These are phyloP conservation scores for Hetaerina titia DNA, from an alignment of 2,888 invertebrate genomes.

Conservation along the genomic window DNA sequence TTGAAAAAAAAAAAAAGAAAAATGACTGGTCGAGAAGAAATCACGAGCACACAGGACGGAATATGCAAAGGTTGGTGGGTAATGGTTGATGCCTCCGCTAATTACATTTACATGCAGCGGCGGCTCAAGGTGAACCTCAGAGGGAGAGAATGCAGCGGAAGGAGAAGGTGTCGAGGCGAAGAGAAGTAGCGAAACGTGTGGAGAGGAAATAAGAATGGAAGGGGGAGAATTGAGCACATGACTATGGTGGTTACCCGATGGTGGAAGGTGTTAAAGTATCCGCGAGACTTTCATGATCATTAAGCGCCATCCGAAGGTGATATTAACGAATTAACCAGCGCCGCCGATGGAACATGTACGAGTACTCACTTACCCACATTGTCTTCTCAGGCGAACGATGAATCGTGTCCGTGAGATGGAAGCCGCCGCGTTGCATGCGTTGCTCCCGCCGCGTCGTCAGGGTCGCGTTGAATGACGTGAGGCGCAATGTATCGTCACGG, in stretches of 20 bases:
- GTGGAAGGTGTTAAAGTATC: background rate
- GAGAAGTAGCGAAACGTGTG: background rate
- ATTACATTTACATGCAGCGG: background rate
- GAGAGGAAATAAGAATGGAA: background rate
- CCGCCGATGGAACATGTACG: too few relatives aligned
- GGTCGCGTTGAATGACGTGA: too few relatives aligned
- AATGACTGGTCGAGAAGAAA: background rate
- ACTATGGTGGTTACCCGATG: background rate
- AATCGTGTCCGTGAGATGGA: too few relatives aligned
- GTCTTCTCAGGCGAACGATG: too few relatives aligned
- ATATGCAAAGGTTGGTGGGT: background rate
- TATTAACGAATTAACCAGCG: background rate
- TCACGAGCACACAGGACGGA: background rate
- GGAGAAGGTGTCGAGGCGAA: background rate
- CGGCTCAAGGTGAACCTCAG: background rate
- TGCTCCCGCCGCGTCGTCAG: too few relatives aligned
- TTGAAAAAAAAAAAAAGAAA: background rate
- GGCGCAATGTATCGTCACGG: too few relatives aligned
- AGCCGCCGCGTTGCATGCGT: too few relatives aligned
- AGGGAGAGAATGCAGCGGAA: background rate
- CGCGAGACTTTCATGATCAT: background rate
- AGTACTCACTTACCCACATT: too few relatives aligned
- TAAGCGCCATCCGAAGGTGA: background rate
- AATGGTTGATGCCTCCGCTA: background rate
- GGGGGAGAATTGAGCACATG: background rate